Evolutionary conservation across 2,888 invertebrate species (phyloP).

Genomic region (Meganola albula): DNA sequence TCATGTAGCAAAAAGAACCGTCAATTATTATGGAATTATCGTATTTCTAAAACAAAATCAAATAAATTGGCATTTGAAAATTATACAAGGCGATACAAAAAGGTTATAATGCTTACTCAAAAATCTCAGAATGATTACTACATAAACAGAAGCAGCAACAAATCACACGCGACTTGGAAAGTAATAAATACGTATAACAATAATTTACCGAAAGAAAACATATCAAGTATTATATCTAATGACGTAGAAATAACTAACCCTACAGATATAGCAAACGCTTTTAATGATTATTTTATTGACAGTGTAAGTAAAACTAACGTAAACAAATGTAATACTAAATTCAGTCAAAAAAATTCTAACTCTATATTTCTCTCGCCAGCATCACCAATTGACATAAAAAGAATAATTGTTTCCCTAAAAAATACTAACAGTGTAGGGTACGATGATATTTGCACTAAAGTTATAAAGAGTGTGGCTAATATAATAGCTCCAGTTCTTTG

Average conservation of each 20-base stretch:
- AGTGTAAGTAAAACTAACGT: not conserved
- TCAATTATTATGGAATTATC: not conserved
- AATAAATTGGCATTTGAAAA: not conserved
- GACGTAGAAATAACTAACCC: not conserved
- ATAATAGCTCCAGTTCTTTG: not conserved
- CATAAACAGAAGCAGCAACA: not conserved
- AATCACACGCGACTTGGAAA: not conserved
- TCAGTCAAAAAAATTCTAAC: not conserved
- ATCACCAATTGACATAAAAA: not conserved
- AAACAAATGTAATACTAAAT: not conserved
- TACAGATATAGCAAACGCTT: not conserved
- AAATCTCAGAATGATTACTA: too few species aligned
- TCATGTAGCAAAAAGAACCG: not conserved
- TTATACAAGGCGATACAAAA: too few species aligned
- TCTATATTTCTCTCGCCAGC: not conserved
- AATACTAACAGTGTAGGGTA: too few species aligned
- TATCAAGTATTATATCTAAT: too few species aligned
- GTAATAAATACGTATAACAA: too few species aligned
- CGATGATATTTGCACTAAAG: not conserved
- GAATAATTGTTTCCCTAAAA: not conserved
- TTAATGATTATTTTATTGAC: not conserved
- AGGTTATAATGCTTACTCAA: too few species aligned
- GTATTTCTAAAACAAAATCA: not conserved
- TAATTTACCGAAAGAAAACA: too few species aligned
- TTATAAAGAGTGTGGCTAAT: not conserved